These are phyloP conservation scores for Anastatus disparis DNA, from an alignment of 1,140 invertebrate species.

Conservation along the genomic window DNA sequence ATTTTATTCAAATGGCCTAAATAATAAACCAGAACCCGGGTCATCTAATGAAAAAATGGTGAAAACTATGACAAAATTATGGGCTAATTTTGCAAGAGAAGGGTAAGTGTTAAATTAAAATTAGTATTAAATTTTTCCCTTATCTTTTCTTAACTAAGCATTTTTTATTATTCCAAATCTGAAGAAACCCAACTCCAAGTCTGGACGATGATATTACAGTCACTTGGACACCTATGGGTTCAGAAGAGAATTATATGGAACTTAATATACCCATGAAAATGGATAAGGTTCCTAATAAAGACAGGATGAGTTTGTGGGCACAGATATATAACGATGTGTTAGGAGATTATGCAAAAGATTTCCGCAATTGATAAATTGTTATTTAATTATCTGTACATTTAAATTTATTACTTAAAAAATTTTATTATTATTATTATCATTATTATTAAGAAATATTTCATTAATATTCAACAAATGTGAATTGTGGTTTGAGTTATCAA, in stretches of 20 bases:
- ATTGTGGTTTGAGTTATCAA: no score
- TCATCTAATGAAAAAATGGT: slow-evolving; percentile 46
- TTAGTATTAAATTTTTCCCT: no score
- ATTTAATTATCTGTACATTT: no score
- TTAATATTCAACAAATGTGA: no score
- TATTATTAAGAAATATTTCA: no score
- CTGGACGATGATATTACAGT: slow-evolving; percentile 54
- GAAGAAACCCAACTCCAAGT: slow-evolving; percentile 66
- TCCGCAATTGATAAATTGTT: no score
- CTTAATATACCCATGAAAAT: slow-evolving; percentile 60
- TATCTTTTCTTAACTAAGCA: background rate
- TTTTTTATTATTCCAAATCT: slow-evolving; percentile 19
- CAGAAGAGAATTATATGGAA: slow-evolving; percentile 61
- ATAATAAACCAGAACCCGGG: slow-evolving; percentile 52
- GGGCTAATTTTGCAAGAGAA: slow-evolving; percentile 69
- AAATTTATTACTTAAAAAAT: no score
- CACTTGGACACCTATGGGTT: slow-evolving; percentile 62
- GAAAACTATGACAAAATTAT: slow-evolving; percentile 56
- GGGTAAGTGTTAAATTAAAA: slow-evolving; percentile 53
- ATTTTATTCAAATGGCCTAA: slow-evolving; percentile 64
- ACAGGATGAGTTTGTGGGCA: slow-evolving; percentile 62
- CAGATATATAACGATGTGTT: slow-evolving; percentile 51
- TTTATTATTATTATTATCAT: no score
- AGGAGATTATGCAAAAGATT: slow-evolving; percentile 44
- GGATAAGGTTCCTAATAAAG: slow-evolving; percentile 57